Percentiles rank a stretch among this genome's conserved stretches.
These are phyloP conservation scores for Paraescarpia echinospica DNA, from an alignment of 1,140 invertebrate species.

Conservation along the genomic window DNA sequence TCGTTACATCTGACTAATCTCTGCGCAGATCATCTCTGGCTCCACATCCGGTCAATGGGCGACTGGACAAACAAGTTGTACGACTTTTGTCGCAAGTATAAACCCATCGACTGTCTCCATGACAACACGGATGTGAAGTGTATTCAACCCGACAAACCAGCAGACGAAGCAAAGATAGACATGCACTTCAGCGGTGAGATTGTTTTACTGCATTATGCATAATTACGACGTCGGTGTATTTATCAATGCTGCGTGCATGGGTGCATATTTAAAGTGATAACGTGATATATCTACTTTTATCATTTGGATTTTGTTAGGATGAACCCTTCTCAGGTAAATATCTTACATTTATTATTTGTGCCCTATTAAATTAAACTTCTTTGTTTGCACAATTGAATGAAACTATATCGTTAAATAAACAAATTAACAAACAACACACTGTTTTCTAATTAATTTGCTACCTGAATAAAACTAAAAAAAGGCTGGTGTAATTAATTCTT, in stretches of 20 bases:
- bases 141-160: background rate
- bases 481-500: no score
- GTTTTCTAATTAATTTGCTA: background rate
- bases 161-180: background rate
- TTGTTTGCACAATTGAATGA: no score
- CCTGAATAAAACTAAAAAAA: no score
- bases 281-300: no score
- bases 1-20: constrained; percentile 83
- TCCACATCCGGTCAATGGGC: constrained; percentile 90
- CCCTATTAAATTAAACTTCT: no score
- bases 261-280: no score
- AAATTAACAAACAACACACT: background rate
- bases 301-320: no score
- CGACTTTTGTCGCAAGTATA: constrained; percentile 75
- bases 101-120: background rate
- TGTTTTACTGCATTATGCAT: background rate
- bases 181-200: background rate
- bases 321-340: no score
- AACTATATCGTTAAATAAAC: no score
- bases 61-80: constrained; percentile 92
- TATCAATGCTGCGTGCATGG: no score
- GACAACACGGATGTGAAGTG: background rate
- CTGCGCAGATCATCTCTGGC: constrained; percentile 80
- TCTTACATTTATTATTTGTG: no score
- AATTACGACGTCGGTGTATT: no score